Conservation (phyloP, 2,113 vertebrate species). For the Reinhardtius hippoglossoides region DNA sequence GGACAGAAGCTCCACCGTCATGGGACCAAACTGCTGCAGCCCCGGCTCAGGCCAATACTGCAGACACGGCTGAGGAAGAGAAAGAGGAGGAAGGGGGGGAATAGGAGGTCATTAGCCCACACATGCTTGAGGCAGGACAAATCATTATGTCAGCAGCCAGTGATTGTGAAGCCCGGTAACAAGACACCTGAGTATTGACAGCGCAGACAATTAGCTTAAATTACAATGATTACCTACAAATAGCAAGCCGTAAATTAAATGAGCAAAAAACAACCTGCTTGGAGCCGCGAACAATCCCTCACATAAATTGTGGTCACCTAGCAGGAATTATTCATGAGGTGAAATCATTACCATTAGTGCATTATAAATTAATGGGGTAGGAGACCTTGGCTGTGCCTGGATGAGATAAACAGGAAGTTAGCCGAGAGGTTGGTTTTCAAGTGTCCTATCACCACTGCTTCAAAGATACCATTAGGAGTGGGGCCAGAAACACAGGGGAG, state of each 20-base stretch:
- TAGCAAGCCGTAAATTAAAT: slow-evolving; percentile 64
- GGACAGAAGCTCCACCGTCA: slow-evolving; percentile 94
- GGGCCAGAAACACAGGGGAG: neutral
- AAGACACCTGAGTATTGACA: slow-evolving; percentile 73
- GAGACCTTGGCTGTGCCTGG: slow-evolving; percentile 55
- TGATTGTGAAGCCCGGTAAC: slow-evolving; percentile 54
- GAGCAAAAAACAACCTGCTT: slow-evolving; percentile 22
- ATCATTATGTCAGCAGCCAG: slow-evolving; percentile 60
- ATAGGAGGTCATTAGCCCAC: slow-evolving; percentile 46
- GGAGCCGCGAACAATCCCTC: slow-evolving; percentile 46
- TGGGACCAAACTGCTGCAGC: slow-evolving; percentile 92
- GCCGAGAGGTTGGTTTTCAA: slow-evolving; percentile 22
- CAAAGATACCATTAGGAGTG: slow-evolving; percentile 11
- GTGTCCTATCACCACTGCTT: slow-evolving; percentile 22
- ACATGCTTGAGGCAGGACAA: slow-evolving; percentile 53
- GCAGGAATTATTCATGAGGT: slow-evolving; percentile 68
- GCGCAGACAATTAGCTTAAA: slow-evolving; percentile 74
- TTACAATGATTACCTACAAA: slow-evolving; percentile 73
- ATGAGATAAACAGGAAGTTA: slow-evolving; percentile 65
- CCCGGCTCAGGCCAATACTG: slow-evolving; percentile 97
- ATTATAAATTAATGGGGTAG: slow-evolving; percentile 68
- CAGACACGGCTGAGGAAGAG: slow-evolving; percentile 78
- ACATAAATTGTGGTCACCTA: slow-evolving; percentile 41
- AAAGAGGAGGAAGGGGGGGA: neutral
- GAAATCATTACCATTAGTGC: slow-evolving; percentile 73